phyloP scores from a whole-genome alignment of 92 coral and sea anemone genomes.

The Galaxea fascicularis region DNA sequence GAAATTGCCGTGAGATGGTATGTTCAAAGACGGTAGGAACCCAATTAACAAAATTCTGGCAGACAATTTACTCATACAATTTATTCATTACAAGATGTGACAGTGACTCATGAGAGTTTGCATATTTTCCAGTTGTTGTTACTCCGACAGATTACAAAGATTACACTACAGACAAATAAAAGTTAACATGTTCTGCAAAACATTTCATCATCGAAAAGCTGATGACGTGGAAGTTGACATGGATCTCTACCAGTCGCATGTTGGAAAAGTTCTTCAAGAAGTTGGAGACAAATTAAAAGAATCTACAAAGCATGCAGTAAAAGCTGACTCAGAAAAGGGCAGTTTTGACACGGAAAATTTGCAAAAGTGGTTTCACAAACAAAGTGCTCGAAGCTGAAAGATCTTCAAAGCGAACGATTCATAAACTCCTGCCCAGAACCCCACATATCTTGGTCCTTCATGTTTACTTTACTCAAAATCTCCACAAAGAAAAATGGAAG shows the following conservation, averaged over 20 bases:
- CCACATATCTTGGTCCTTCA: not conserved
- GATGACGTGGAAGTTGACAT: not conserved
- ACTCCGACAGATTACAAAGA: too few species aligned
- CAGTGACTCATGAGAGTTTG: too few species aligned
- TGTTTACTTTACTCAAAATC: not conserved
- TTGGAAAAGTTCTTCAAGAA: not conserved
- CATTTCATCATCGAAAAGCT: not conserved
- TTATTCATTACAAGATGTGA: too few species aligned
- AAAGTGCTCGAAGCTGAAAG: slow-evolving; percentile 2
- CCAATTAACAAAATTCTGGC: too few species aligned
- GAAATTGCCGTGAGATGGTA: too few species aligned
- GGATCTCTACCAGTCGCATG: slow-evolving; percentile 1
- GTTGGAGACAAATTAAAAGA: slow-evolving; percentile 3
- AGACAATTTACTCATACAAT: too few species aligned
- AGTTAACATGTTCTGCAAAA: too few species aligned
- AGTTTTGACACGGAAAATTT: not conserved
- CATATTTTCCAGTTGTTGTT: too few species aligned
- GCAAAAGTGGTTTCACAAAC: not conserved
- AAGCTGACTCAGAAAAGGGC: not conserved
- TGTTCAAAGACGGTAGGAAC: too few species aligned
- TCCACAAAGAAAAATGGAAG: not conserved
- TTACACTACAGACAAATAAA: too few species aligned
- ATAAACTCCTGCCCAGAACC: not conserved
- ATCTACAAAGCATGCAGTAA: slow-evolving; percentile 2
- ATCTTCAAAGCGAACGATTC: not conserved